These are phyloP conservation scores for Lycophotia porphyrea DNA, from an alignment of 2,888 invertebrate genomes.

Conservation along the genomic window DNA sequence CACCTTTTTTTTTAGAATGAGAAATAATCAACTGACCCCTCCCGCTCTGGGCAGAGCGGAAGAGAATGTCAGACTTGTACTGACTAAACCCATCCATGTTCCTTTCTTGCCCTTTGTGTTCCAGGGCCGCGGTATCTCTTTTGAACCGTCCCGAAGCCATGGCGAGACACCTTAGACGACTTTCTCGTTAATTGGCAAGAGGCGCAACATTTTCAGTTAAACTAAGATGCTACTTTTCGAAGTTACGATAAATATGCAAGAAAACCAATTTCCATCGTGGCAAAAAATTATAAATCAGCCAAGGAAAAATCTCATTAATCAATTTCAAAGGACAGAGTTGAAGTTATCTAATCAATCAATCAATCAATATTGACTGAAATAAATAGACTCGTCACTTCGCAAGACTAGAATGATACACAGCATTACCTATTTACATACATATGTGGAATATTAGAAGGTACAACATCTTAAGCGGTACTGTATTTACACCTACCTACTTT, in stretches of 20 bases:
- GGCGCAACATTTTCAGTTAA: neutral
- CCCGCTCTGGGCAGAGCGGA: no score
- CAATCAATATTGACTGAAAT: constrained; percentile 20
- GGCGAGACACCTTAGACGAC: neutral
- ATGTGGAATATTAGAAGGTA: constrained; percentile 12
- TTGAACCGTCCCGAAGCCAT: no score
- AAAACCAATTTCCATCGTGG: neutral
- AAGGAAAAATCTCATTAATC: neutral
- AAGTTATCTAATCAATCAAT: constrained; percentile 4
- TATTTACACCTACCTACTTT: constrained; percentile 17
- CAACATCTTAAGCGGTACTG: constrained; percentile 37
- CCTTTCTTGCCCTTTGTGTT: no score
- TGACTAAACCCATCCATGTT: no score
- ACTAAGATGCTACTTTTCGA: neutral
- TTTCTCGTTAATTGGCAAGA: neutral
- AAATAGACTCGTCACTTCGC: constrained; percentile 1
- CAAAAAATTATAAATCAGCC: neutral
- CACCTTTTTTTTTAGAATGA: no score
- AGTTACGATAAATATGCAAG: neutral
- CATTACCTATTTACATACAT: constrained; percentile 15
- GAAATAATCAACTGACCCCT: no score
- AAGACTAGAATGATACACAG: constrained; percentile 15
- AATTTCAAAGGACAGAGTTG: constrained; percentile 6
- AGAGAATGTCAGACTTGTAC: no score
- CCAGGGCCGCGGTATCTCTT: no score